These are phyloP conservation scores for Melanotaenia maccullochi DNA, from an alignment of 2,797 vertebrate species.

Conservation along the genomic window DNA sequence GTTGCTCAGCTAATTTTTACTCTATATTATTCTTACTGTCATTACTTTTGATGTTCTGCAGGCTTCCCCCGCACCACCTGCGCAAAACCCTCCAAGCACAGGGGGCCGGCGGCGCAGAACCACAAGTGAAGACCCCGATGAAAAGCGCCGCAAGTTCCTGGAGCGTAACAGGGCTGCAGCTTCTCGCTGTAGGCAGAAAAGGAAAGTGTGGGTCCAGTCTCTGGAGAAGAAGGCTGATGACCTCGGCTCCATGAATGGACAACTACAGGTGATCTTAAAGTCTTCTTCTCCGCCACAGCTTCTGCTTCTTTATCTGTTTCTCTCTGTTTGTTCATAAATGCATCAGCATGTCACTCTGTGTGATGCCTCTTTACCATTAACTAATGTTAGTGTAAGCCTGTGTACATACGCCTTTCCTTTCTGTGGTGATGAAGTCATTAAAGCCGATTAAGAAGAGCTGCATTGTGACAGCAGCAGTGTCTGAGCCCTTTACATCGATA, in stretches of 20 bases:
- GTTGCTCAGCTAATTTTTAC: conserved; percentile 12
- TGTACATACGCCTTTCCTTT: conserved; percentile 62
- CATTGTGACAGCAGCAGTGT: conserved; percentile 76
- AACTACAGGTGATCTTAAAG: conserved; percentile 88
- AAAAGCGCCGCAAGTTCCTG: conserved; percentile 97
- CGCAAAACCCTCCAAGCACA: conserved; percentile 90
- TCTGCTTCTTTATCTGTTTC: conserved; percentile 16
- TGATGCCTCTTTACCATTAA: conserved; percentile 41
- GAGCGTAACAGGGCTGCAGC: conserved; percentile 96
- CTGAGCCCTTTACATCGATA: conserved; percentile 82
- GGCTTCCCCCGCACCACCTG: conserved; percentile 91
- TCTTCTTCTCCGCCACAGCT: neutral
- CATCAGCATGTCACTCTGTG: conserved; percentile 32
- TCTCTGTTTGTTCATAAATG: neutral
- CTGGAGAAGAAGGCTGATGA: conserved; percentile 96
- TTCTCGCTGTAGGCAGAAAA: conserved; percentile 95
- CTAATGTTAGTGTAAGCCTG: conserved; percentile 48
- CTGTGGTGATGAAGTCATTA: conserved; percentile 86
- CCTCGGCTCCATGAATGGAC: conserved; percentile 91
- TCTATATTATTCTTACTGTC: neutral
- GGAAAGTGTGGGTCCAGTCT: conserved; percentile 98
- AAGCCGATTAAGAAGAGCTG: conserved; percentile 84
- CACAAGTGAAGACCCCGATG: conserved; percentile 95
- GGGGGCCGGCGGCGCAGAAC: conserved; percentile 94
- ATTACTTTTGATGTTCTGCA: conserved; percentile 50